Percentiles rank a stretch among this genome's conserved stretches.
Conservation (phyloP, 2,113 vertebrate genomes). For the Tauraco erythrolophus region DNA sequence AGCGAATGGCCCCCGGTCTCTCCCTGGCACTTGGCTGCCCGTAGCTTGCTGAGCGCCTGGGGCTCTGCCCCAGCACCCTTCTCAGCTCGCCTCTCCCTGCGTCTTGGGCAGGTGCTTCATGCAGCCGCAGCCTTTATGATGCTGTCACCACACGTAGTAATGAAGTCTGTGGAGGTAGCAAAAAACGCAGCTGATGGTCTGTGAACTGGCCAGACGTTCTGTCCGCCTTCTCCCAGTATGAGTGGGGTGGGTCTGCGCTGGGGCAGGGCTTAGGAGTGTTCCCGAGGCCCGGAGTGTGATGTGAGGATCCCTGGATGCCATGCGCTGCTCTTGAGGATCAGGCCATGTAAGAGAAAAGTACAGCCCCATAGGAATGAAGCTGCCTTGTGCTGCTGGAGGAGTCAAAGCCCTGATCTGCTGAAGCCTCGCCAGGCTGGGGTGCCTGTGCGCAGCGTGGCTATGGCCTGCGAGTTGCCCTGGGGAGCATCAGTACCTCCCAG, state of each 20-base stretch:
- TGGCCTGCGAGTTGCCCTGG: background rate
- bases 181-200: background rate
- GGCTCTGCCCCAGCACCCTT: background rate
- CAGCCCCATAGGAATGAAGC: fast-evolving
- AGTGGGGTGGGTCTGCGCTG: fast-evolving
- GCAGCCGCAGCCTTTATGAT: background rate
- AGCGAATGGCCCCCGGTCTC: background rate
- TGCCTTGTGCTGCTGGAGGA: background rate
- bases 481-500: background rate
- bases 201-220: background rate
- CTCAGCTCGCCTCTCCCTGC: fast-evolving
- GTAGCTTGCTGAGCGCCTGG: background rate
- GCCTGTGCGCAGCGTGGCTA: fast-evolving
- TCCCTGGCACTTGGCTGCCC: background rate
- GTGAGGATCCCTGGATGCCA: background rate
- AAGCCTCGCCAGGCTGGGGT: background rate
- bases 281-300: background rate
- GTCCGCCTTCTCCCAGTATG: background rate
- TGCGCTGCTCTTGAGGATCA: background rate
- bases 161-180: background rate
- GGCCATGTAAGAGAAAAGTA: background rate
- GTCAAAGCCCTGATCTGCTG: fast-evolving
- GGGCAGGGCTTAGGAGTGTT: too few species aligned
- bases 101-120: background rate
- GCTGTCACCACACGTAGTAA: fast-evolving